phyloP scores from a whole-genome alignment of 2,797 vertebrate species.

The Cyclopterus lumpus region DNA sequence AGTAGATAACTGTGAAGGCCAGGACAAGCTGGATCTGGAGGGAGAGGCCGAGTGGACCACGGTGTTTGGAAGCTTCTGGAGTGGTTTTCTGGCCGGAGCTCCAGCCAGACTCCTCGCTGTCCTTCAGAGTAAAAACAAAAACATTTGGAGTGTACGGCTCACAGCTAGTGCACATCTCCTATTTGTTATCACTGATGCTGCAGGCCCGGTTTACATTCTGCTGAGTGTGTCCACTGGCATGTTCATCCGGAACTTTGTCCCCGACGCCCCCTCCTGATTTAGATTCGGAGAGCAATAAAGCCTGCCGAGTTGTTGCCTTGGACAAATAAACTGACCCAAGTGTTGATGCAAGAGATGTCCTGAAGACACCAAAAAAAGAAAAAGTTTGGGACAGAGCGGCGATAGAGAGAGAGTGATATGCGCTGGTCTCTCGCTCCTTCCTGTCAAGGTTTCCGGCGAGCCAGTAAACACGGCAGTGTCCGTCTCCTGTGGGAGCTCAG shows the following conservation, averaged over 20 bases:
- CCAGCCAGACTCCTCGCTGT: slow-evolving; percentile 74
- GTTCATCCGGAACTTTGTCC: slow-evolving; percentile 78
- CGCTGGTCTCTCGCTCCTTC: slow-evolving; percentile 73
- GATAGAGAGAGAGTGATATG: slow-evolving; percentile 81
- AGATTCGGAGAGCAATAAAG: slow-evolving; percentile 89
- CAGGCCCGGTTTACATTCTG: slow-evolving; percentile 83
- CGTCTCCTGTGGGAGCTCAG: slow-evolving; percentile 84
- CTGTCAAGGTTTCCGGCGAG: slow-evolving; percentile 90
- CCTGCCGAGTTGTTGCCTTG: slow-evolving; percentile 88
- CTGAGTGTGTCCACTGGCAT: slow-evolving; percentile 71
- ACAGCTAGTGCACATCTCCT: slow-evolving; percentile 73
- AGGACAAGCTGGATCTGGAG: slow-evolving; percentile 56
- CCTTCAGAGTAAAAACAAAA: slow-evolving; percentile 77
- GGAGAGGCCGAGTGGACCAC: slow-evolving; percentile 61
- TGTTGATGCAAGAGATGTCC: slow-evolving; percentile 92
- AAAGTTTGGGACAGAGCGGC: slow-evolving; percentile 75
- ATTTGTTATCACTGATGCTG: slow-evolving; percentile 82
- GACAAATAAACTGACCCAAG: slow-evolving; percentile 93
- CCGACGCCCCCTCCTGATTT: slow-evolving; percentile 66
- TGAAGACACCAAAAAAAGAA: slow-evolving; percentile 82
- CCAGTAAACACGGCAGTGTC: slow-evolving; percentile 93
- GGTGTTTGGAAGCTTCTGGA: slow-evolving; percentile 74
- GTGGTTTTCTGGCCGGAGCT: slow-evolving; percentile 75
- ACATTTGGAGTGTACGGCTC: slow-evolving; percentile 74
- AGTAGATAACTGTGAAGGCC: slow-evolving; percentile 30